A percentile compares a stretch with the other conserved stretches of the same genome.
Evolutionary conservation across 2,888 invertebrate species (phyloP).

Genomic region (Sesamia inferens): DNA sequence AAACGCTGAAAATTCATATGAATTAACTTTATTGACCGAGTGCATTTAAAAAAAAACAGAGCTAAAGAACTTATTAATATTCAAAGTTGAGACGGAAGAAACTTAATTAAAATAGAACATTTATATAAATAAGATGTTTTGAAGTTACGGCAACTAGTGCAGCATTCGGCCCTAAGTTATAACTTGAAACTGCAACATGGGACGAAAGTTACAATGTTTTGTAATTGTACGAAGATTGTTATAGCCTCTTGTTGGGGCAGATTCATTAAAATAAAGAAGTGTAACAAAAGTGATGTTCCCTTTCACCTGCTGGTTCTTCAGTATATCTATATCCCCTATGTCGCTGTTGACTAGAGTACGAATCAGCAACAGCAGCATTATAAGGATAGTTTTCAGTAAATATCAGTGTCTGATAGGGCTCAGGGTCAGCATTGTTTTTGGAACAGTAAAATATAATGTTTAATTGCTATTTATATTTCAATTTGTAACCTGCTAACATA

Average conservation of each 20-base stretch:
- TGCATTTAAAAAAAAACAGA: slow-evolving; percentile 58
- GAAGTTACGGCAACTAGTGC: slow-evolving; percentile 63
- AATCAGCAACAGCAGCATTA: no score
- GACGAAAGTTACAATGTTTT: slow-evolving; percentile 19
- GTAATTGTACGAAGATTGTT: slow-evolving; percentile 1
- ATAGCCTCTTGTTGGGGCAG: not conserved
- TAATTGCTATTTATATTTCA: no score
- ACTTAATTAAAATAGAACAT: slow-evolving; percentile 74
- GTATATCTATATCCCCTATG: no score
- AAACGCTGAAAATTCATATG: slow-evolving; percentile 39
- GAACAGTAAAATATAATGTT: no score
- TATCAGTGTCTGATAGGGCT: no score
- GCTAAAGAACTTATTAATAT: slow-evolving; percentile 68
- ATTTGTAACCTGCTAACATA: no score
- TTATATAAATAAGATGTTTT: slow-evolving; percentile 70
- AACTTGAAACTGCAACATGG: slow-evolving; percentile 49
- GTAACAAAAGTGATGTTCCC: no score
- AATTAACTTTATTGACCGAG: slow-evolving; percentile 50
- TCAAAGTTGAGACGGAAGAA: slow-evolving; percentile 67
- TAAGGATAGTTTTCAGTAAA: no score
- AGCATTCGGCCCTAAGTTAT: slow-evolving; percentile 61
- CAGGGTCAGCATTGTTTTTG: no score
- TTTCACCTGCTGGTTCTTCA: not conserved
- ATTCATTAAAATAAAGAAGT: not conserved
- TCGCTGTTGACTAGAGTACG: no score